phyloP scores from a whole-genome alignment of 2,113 vertebrate species.

The Sceloporus undulatus region DNA sequence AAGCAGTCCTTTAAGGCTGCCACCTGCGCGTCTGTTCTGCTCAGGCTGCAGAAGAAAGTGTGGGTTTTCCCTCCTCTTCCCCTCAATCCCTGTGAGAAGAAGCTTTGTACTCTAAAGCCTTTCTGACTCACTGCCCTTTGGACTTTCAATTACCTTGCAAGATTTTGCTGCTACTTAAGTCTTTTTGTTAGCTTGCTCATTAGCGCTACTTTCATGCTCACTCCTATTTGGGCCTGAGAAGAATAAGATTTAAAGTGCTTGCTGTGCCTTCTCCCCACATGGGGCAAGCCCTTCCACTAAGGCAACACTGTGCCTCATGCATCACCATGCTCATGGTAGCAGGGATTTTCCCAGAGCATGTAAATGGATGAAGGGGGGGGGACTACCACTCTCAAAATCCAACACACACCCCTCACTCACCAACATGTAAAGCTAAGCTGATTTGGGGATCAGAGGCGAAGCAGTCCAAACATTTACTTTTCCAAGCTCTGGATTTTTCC shows the following conservation, averaged over 20 bases:
- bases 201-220: constrained; percentile 33
- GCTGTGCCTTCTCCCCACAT: neutral
- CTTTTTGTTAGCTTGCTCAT: constrained; percentile 16
- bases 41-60: constrained; percentile 17
- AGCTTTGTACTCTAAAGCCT: constrained; percentile 50
- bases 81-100: constrained; percentile 39
- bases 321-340: neutral
- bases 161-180: constrained; percentile 37
- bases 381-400: neutral
- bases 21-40: neutral
- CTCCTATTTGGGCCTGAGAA: neutral
- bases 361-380: neutral
- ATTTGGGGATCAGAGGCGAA: too few relatives aligned
- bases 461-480: too few relatives aligned
- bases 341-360: neutral
- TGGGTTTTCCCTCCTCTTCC: neutral
- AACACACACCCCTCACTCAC: neutral
- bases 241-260: neutral
- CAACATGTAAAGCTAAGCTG: too few relatives aligned
- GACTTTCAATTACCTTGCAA: constrained; percentile 45
- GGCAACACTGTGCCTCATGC: neutral
- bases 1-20: neutral
- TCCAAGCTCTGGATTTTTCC: neutral
- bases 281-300: neutral
- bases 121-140: constrained; percentile 41